These are phyloP conservation scores for Pollenia angustigena DNA, from an alignment of 2,888 invertebrate species.

Conservation along the genomic window DNA sequence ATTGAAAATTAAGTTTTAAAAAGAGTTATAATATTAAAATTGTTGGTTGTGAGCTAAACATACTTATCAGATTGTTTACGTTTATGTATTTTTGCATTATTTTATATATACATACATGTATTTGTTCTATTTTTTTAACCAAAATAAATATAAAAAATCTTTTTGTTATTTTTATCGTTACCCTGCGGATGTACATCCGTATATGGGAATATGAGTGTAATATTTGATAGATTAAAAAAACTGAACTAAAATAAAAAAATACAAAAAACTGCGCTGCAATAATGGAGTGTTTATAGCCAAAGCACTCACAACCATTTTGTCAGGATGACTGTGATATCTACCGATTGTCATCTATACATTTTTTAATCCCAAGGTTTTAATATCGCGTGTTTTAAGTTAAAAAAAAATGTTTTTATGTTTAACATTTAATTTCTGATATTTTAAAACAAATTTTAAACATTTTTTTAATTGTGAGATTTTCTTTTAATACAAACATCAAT, in stretches of 20 bases:
- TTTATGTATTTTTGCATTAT: background rate
- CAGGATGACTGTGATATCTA: slow-evolving; percentile 34
- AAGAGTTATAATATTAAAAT: background rate
- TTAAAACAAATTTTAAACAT: too few relatives aligned
- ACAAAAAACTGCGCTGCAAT: slow-evolving; percentile 28
- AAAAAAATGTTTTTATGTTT: background rate
- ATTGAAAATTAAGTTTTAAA: too few relatives aligned
- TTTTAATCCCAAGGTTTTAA: slow-evolving; percentile 13
- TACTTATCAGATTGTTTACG: background rate
- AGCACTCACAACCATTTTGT: slow-evolving; percentile 40
- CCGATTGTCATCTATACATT: slow-evolving; percentile 48
- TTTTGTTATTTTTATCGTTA: slow-evolving; percentile 70
- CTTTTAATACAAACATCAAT: too few relatives aligned
- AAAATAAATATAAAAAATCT: slow-evolving; percentile 28
- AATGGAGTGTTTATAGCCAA: slow-evolving; percentile 53
- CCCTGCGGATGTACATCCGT: slow-evolving; percentile 70
- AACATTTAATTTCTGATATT: too few relatives aligned
- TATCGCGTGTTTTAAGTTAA: background rate
- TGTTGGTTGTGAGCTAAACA: background rate
- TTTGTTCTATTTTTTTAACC: slow-evolving; percentile 19
- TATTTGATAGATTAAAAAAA: slow-evolving; percentile 72
- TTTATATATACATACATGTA: background rate
- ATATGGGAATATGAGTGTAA: slow-evolving; percentile 46
- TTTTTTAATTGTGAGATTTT: too few relatives aligned
- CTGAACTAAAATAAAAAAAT: slow-evolving; percentile 14